phyloP scores from a whole-genome alignment of 1,140 invertebrate genomes.

The Thaumetopoea pityocampa region DNA sequence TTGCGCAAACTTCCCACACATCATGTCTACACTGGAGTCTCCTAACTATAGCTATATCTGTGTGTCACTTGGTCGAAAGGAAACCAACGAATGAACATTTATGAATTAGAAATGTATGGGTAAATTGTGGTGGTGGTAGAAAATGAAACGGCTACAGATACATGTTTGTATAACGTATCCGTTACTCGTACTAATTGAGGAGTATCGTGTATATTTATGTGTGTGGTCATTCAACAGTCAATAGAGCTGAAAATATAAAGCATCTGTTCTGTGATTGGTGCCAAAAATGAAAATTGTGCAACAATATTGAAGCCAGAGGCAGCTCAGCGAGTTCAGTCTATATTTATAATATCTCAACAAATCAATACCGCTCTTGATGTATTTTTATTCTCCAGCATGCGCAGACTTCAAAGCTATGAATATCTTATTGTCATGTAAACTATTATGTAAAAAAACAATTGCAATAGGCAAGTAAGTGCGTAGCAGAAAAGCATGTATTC shows the following conservation, averaged over 20 bases:
- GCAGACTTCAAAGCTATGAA: slow-evolving; percentile 37
- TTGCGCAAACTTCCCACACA: slow-evolving; percentile 65
- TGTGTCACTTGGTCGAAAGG: slow-evolving; percentile 41
- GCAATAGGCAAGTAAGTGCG: slow-evolving; percentile 38
- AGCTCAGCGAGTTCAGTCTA: slow-evolving; percentile 11
- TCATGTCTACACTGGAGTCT: slow-evolving; percentile 69
- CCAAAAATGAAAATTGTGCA: slow-evolving; percentile 35
- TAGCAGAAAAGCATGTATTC: slow-evolving; percentile 46
- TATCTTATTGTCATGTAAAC: slow-evolving; percentile 18
- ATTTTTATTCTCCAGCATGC: slow-evolving; percentile 42
- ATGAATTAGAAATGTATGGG: slow-evolving; percentile 15
- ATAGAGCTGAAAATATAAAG: slow-evolving; percentile 46
- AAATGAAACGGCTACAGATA: slow-evolving; percentile 41
- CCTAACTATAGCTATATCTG: slow-evolving; percentile 28
- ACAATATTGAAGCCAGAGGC: slow-evolving; percentile 47
- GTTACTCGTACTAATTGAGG: slow-evolving; percentile 28
- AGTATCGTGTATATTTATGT: slow-evolving; percentile 15
- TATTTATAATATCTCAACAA: slow-evolving; percentile 4
- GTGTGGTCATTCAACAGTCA: slow-evolving; percentile 23
- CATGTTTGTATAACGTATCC: slow-evolving; percentile 41
- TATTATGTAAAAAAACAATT: slow-evolving; percentile 34
- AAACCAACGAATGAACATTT: slow-evolving; percentile 38
- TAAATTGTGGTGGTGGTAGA: slow-evolving; percentile 34
- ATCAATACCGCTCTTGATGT: not conserved
- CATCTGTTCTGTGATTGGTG: slow-evolving; percentile 34